phyloP scores from a whole-genome alignment of 2,888 invertebrate species.

The Cerastoderma edule region DNA sequence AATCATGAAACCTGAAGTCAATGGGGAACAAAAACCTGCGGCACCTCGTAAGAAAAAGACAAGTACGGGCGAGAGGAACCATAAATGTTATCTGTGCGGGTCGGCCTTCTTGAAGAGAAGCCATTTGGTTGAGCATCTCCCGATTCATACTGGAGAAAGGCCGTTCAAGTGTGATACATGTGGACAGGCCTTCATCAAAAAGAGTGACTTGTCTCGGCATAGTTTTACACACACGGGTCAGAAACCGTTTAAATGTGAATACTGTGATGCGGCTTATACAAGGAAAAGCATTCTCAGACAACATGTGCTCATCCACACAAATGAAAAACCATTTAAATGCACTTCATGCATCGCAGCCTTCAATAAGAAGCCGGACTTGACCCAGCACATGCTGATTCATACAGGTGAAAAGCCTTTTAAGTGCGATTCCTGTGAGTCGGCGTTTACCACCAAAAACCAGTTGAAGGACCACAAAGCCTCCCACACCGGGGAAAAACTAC shows the following conservation, averaged over 20 bases:
- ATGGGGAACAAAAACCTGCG: slow-evolving; percentile 6
- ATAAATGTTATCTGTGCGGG: slow-evolving; percentile 21
- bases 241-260: slow-evolving; percentile 20
- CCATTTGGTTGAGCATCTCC: slow-evolving; percentile 17
- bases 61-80: slow-evolving; percentile 11
- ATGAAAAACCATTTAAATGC: slow-evolving; percentile 18
- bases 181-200: slow-evolving; percentile 16
- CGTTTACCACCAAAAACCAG: slow-evolving; percentile 18
- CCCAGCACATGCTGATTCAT: slow-evolving; percentile 10
- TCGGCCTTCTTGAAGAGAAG: slow-evolving; percentile 15
- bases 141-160: slow-evolving; percentile 14
- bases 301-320: slow-evolving; percentile 12
- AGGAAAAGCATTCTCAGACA: slow-evolving; percentile 16
- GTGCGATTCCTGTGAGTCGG: slow-evolving; percentile 11
- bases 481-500: slow-evolving; percentile 19
- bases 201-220: slow-evolving; percentile 14
- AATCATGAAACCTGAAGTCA: background rate
- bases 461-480: slow-evolving; percentile 19
- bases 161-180: slow-evolving; percentile 21
- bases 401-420: slow-evolving; percentile 16
- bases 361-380: slow-evolving; percentile 12
- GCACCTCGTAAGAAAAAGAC: slow-evolving; percentile 15
- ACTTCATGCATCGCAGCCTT: slow-evolving; percentile 10
- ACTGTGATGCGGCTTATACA: slow-evolving; percentile 15
- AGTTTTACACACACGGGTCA: slow-evolving; percentile 12